A percentile compares a stretch with the other conserved stretches of the same genome.
Evolutionary conservation across 2,797 vertebrate species (phyloP).

Genomic region (Eulemur rubriventer): DNA sequence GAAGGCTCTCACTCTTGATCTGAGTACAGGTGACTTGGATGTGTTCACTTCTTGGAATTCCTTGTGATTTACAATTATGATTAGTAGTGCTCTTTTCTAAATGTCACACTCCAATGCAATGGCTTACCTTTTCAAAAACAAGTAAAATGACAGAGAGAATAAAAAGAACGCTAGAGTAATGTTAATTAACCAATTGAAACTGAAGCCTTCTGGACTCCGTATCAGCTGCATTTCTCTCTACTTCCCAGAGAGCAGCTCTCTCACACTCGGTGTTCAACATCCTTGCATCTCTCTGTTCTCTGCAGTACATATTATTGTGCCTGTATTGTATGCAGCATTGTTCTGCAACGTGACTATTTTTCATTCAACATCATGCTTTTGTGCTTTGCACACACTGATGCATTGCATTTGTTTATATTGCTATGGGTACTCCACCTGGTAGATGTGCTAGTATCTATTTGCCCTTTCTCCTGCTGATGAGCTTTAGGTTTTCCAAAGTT

Average conservation of each 20-base stretch:
- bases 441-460: not conserved
- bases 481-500: not conserved
- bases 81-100: not conserved
- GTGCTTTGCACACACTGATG: fast-evolving
- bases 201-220: fast-evolving
- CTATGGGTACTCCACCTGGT: fast-evolving
- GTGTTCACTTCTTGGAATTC: not conserved
- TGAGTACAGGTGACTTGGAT: not conserved
- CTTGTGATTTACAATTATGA: not conserved
- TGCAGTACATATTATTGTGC: fast-evolving
- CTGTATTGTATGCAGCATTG: not conserved
- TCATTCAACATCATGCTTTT: not conserved
- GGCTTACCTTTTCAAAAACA: not conserved
- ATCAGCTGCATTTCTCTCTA: no score
- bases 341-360: not conserved
- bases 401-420: fast-evolving
- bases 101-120: no score
- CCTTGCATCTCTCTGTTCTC: no score
- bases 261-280: fast-evolving
- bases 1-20: not conserved
- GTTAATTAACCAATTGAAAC: fast-evolving
- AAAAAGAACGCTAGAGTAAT: fast-evolving
- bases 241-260: fast-evolving
- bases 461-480: not conserved
- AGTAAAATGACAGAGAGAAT: not conserved